Base-by-base conservation (phyloP, 2,888 invertebrate genomes). In the Drosophila nr. fundita region DNA sequence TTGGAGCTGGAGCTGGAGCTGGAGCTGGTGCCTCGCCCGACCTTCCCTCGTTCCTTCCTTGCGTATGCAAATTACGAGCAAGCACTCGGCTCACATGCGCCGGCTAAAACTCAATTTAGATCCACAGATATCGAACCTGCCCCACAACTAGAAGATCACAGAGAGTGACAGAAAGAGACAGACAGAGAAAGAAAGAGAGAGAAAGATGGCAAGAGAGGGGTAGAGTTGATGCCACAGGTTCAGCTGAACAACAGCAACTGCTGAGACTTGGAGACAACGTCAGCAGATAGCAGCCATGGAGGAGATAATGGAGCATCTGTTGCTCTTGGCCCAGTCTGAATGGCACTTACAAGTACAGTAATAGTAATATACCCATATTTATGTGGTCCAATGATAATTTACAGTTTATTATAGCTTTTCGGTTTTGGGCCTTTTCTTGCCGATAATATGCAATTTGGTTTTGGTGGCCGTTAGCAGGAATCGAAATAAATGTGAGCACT, bases 51-150 rank as follows among this genome's bases (percentile, higher is more conserved):
- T 24, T 45, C 45, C 24, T 45, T 45, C 73, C 82, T 74, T 68
- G 87, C 90, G 83, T 91, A 91, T 91, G 90, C 91, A 91, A 91
- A 91, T 91, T 91, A 90, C 86, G 76, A 77, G 77, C 87, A 74
- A 63, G 80, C 68, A 74, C 36, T 63, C 64, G 74, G 60, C 89
- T 85, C 85, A 89, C 87, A 90, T 86, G 86, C 86, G 85, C 90
- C 88, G 4, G 90, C 90, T 76, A 82, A 90, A 90, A 90, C 90
- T 90, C 89, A 87, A 87, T 87, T 90, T 87, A 87, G 87, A 87
- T 87, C 63, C 75, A 54, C 66, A 74, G 87, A 87, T 87, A 87
- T 79, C 75, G 80, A 71, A 71, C 78, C 74, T 71, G 88, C 79
- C 83, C 67, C 77, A 74, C 83, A 83, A 72, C 74, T 70, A 29